Conservation (phyloP, 2,888 invertebrate genomes). For the Archips xylosteana region DNA sequence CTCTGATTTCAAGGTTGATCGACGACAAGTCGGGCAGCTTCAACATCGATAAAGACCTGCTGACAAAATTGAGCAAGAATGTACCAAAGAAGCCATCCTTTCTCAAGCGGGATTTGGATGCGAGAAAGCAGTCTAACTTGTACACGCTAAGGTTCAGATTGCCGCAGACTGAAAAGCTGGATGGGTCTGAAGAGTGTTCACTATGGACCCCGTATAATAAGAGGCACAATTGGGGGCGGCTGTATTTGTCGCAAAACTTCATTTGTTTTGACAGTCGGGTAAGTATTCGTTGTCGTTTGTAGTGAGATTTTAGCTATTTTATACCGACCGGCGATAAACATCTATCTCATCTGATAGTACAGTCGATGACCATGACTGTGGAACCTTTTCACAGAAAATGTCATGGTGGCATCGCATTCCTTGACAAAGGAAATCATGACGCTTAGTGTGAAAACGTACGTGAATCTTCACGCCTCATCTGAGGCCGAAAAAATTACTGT, state of each 20-base stretch:
- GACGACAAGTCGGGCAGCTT: constrained; percentile 95
- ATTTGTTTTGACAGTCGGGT: constrained; percentile 98
- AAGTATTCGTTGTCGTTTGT: constrained; percentile 58
- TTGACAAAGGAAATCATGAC: too few species aligned
- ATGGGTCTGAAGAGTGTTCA: constrained; percentile 96
- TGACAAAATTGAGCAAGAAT: constrained; percentile 94
- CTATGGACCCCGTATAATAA: constrained; percentile 98
- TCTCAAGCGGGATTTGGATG: constrained; percentile 97
- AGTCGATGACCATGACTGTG: too few species aligned
- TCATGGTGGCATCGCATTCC: too few species aligned
- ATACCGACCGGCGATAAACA: too few species aligned
- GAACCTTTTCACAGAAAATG: too few species aligned
- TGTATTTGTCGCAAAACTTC: constrained; percentile 97
- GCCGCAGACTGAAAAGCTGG: constrained; percentile 95
- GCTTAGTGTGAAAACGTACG: too few species aligned
- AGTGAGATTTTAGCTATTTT: too few species aligned
- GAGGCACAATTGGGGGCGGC: constrained; percentile 93
- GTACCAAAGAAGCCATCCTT: constrained; percentile 96
- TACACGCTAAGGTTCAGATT: constrained; percentile 94
- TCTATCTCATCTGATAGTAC: too few species aligned
- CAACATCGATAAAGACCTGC: constrained; percentile 94
- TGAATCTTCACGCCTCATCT: too few species aligned
- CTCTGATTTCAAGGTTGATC: constrained; percentile 88
- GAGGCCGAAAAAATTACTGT: too few species aligned
- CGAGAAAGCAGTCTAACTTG: constrained; percentile 96